These are phyloP conservation scores for Drosophila tani DNA, from an alignment of 1,140 invertebrate genomes.

Conservation along the genomic window DNA sequence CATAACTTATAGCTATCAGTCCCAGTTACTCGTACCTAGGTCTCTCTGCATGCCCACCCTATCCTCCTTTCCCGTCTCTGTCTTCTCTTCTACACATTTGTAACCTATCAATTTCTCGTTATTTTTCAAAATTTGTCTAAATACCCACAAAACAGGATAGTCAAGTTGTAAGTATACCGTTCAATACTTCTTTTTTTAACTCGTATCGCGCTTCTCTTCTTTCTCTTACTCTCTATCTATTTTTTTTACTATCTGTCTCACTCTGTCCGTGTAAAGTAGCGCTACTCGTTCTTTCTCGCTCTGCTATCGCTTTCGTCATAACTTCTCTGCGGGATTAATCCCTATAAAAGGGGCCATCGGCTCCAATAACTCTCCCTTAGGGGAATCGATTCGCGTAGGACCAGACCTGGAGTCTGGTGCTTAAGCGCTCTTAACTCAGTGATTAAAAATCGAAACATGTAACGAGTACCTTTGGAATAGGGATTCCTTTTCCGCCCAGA, in stretches of 20 bases:
- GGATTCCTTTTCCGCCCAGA: constrained; percentile 15
- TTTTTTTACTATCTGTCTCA: constrained; percentile 31
- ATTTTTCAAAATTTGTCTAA: constrained; percentile 72
- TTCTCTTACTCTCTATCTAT: constrained; percentile 40
- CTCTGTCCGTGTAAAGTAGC: constrained; percentile 47
- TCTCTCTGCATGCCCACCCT: constrained; percentile 37
- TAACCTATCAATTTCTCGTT: constrained; percentile 79
- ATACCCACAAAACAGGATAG: constrained; percentile 78
- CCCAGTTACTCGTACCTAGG: background rate
- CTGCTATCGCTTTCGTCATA: constrained; percentile 33
- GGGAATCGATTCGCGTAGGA: constrained; percentile 9
- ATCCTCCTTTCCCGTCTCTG: constrained; percentile 36
- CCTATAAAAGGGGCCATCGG: background rate
- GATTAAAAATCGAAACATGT: constrained; percentile 11
- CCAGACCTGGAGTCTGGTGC: background rate
- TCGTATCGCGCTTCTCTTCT: constrained; percentile 64
- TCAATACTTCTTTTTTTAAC: constrained; percentile 53
- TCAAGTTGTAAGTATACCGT: constrained; percentile 83
- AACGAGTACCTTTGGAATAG: constrained; percentile 14
- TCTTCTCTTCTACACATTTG: constrained; percentile 71
- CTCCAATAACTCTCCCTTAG: constrained; percentile 1
- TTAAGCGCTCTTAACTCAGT: constrained; percentile 28
- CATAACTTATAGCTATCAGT: constrained; percentile 3
- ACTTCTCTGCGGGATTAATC: constrained; percentile 16
- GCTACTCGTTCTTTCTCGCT: constrained; percentile 31